These are phyloP conservation scores for Rattus rattus DNA, from an alignment of 2,113 vertebrate genomes.

Conservation along the genomic window DNA sequence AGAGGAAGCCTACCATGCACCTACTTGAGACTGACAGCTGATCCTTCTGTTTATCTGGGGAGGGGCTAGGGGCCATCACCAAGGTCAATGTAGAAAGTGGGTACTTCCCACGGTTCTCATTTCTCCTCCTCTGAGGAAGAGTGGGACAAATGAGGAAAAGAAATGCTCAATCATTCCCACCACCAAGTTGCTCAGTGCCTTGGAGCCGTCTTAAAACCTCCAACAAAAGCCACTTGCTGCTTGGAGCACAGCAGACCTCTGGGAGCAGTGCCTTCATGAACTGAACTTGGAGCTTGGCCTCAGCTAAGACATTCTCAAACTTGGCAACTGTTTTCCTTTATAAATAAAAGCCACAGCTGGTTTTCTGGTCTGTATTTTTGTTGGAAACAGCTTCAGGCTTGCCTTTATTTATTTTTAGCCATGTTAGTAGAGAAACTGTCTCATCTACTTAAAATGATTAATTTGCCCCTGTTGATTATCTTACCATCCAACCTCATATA, in stretches of 20 bases:
- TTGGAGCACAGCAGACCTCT: not conserved
- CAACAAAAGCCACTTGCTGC: not conserved
- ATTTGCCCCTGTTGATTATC: not conserved
- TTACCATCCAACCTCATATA: not conserved
- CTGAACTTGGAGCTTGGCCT: not conserved
- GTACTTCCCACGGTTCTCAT: not conserved
- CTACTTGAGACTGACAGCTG: not conserved
- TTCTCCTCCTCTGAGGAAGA: not conserved
- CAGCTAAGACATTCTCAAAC: not conserved
- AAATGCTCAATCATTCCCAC: not conserved
- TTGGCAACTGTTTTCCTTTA: conserved; percentile 24
- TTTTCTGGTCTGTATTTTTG: conserved; percentile 25
- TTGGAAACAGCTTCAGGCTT: conserved; percentile 47
- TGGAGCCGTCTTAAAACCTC: not conserved
- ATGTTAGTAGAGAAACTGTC: conserved; percentile 44
- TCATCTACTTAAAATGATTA: conserved; percentile 55
- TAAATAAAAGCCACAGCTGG: conserved; percentile 49
- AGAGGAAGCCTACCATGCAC: not conserved
- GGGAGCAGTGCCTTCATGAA: not conserved
- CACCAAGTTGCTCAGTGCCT: not conserved
- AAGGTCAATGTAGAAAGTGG: not conserved
- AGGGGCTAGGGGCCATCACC: not conserved
- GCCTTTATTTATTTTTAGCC: conserved; percentile 50
- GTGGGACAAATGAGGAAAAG: not conserved
- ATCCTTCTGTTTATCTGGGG: not conserved